Conservation (phyloP, 2,888 invertebrate genomes). For the Synanthedon formicaeformis region DNA sequence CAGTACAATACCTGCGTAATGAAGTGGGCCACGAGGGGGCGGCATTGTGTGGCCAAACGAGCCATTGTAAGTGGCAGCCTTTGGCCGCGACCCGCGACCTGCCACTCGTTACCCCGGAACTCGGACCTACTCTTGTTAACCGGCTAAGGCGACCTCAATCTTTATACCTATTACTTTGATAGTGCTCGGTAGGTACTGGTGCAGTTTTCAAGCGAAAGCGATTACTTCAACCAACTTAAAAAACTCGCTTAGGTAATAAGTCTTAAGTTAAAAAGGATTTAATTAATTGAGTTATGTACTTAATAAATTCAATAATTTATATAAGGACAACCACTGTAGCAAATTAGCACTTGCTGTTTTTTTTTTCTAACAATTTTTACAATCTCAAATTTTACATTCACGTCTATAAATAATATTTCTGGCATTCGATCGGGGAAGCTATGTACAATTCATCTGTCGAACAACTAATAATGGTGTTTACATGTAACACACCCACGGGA, state of each 20-base stretch:
- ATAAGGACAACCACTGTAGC: no score
- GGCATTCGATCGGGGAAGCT: no score
- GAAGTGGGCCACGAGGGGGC: constrained; percentile 66
- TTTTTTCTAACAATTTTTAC: no score
- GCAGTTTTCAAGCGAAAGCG: not conserved
- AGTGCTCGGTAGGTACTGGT: not conserved
- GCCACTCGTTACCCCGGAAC: constrained; percentile 35
- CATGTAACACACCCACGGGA: constrained; percentile 15
- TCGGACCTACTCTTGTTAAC: constrained; percentile 22
- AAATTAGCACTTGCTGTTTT: no score
- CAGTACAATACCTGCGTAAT: constrained; percentile 67
- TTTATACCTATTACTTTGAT: not conserved
- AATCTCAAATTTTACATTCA: no score
- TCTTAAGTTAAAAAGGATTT: no score
- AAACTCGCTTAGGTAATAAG: no score
- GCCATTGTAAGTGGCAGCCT: constrained; percentile 39
- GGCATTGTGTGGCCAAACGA: constrained; percentile 62
- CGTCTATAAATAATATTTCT: no score
- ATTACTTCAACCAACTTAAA: no score
- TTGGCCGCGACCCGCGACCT: constrained; percentile 46
- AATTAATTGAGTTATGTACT: no score
- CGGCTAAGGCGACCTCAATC: constrained; percentile 3
- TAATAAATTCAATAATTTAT: no score
- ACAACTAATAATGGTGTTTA: constrained; percentile 30
- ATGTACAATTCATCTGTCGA: constrained; percentile 7